These are phyloP conservation scores for Prinia subflava DNA, from an alignment of 2,113 vertebrate species.

Conservation along the genomic window DNA sequence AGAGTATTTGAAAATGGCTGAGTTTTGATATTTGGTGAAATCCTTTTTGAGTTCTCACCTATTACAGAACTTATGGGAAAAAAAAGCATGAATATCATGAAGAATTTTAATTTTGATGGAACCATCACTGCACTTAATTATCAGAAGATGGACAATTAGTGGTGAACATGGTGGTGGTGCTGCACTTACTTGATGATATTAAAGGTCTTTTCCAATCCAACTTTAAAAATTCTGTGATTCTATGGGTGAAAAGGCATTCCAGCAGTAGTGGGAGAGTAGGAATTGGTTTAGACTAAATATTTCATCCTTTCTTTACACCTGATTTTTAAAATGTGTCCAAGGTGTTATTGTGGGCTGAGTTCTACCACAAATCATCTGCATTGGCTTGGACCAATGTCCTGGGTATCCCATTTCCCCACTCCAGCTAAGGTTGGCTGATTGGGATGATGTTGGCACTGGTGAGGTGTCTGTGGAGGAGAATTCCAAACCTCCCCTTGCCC, in stretches of 20 bases:
- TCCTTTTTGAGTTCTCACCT: background rate
- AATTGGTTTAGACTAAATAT: background rate
- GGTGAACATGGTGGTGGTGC: background rate
- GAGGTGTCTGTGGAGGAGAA: background rate
- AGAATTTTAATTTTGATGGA: background rate
- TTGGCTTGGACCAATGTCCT: rapidly evolving
- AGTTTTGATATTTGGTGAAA: background rate
- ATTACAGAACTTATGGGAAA: background rate
- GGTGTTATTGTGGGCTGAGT: background rate
- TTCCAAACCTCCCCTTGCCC: background rate
- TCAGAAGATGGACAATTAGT: background rate
- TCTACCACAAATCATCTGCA: background rate
- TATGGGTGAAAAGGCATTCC: background rate
- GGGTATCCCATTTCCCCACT: rapidly evolving
- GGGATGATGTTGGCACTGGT: rapidly evolving
- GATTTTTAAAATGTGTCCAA: background rate
- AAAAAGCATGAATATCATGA: rapidly evolving
- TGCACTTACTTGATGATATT: background rate
- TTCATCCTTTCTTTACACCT: background rate
- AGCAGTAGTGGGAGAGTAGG: background rate
- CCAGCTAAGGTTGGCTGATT: background rate
- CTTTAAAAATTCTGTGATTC: background rate
- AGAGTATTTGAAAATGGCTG: background rate
- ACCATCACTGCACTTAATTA: background rate
- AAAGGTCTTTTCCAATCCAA: background rate